A percentile compares a stretch with the other conserved stretches of the same genome.
Conservation (phyloP, 2,113 vertebrate species). For the Gopherus flavomarginatus region DNA sequence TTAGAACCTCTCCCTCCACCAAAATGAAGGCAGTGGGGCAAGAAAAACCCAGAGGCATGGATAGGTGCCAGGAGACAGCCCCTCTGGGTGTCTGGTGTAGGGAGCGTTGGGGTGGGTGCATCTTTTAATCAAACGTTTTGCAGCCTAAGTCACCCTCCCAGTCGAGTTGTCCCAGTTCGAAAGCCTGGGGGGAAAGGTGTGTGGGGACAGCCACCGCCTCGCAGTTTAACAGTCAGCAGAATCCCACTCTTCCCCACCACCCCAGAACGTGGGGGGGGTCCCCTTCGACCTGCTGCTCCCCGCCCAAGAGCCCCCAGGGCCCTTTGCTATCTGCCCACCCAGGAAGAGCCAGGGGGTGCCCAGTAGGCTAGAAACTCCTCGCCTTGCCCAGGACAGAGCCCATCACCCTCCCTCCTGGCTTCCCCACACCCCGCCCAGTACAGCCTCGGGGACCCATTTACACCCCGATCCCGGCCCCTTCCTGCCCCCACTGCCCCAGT, state of each 20-base stretch:
- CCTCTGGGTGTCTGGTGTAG: not conserved
- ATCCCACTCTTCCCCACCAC: not conserved
- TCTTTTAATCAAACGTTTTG: not conserved
- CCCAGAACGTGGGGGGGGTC: no score
- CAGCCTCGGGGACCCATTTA: no score
- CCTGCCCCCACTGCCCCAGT: no score
- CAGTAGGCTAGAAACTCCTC: not conserved
- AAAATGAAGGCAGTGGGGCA: rapidly evolving
- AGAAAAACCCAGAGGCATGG: not conserved
- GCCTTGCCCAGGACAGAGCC: not conserved
- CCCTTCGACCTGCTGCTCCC: not conserved
- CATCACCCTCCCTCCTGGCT: not conserved
- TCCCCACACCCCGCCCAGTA: not conserved
- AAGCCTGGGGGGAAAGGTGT: not conserved
- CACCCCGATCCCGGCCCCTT: not conserved
- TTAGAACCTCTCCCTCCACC: not conserved
- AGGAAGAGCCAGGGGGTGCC: not conserved
- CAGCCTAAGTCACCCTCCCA: not conserved
- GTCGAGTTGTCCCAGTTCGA: not conserved
- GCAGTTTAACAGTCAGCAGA: not conserved
- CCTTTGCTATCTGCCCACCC: not conserved
- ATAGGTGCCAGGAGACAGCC: not conserved
- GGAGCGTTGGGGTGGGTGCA: not conserved
- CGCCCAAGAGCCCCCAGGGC: not conserved
- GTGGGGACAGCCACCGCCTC: not conserved